phyloP scores from a whole-genome alignment of 2,797 vertebrate genomes.

The Alca torda region DNA sequence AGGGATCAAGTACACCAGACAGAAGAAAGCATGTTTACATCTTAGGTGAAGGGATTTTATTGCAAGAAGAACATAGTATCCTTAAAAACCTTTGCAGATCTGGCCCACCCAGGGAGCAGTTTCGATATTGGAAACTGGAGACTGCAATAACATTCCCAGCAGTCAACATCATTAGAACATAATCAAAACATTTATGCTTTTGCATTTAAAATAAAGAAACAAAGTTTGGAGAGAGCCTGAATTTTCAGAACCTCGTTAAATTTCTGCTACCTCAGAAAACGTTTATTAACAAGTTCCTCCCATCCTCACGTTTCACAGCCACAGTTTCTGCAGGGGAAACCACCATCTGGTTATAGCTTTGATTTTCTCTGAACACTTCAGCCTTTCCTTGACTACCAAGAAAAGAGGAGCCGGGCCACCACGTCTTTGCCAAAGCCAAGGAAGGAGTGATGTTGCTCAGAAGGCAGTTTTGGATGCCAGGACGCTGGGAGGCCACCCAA shows the following conservation, averaged over 20 bases:
- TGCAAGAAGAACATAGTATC: not conserved
- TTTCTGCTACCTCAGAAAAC: not conserved
- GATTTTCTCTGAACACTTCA: not conserved
- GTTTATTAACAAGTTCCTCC: not conserved
- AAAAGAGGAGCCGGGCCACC: not conserved
- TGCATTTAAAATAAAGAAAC: not conserved
- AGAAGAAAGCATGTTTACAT: slow-evolving; percentile 2
- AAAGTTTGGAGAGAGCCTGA: not conserved
- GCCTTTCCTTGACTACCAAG: not conserved
- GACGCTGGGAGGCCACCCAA: not conserved
- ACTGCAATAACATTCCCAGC: slow-evolving; percentile 16
- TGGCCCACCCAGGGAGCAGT: slow-evolving; percentile 30
- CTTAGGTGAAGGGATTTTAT: not conserved
- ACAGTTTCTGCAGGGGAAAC: not conserved
- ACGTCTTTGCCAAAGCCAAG: not conserved
- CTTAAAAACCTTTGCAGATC: slow-evolving; percentile 19
- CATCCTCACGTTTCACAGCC: not conserved
- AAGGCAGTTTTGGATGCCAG: not conserved
- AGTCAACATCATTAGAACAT: slow-evolving; percentile 5
- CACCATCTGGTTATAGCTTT: not conserved
- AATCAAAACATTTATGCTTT: slow-evolving; percentile 12
- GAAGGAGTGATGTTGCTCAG: not conserved
- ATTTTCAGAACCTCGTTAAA: not conserved
- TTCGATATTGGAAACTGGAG: not conserved
- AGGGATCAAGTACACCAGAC: not conserved